Percentiles rank a stretch among this genome's conserved stretches.
Evolutionary conservation across 2,113 vertebrate genomes (phyloP).

Genomic region (Poeciliopsis occidentalis): DNA sequence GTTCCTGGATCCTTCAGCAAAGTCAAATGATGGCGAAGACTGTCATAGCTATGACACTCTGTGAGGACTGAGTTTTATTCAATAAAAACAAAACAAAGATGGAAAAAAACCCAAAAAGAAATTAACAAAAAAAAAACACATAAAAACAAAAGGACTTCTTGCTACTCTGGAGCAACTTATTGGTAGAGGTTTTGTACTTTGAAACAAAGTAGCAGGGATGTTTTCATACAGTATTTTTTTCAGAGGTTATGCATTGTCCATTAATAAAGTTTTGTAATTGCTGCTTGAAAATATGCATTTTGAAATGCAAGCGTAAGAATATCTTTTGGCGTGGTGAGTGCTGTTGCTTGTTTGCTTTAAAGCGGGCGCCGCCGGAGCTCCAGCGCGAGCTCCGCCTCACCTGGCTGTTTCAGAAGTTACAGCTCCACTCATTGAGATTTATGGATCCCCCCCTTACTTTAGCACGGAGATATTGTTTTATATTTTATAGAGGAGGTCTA

Average conservation of each 20-base stretch:
- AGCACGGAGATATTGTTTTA: slow-evolving; percentile 69
- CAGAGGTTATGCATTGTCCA: slow-evolving; percentile 99
- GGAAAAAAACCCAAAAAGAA: slow-evolving; percentile 82
- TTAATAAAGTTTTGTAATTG: slow-evolving; percentile 98
- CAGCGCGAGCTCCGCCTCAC: slow-evolving; percentile 54
- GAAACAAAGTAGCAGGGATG: slow-evolving; percentile 99
- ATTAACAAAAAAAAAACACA: slow-evolving; percentile 72
- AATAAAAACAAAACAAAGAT: slow-evolving; percentile 86
- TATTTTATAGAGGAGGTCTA: slow-evolving; percentile 74
- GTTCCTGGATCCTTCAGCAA: slow-evolving; percentile 99
- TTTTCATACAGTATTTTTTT: slow-evolving; percentile 98
- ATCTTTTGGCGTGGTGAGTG: slow-evolving; percentile 79
- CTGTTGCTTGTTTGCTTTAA: slow-evolving; percentile 70
- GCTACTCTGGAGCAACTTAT: slow-evolving; percentile 98
- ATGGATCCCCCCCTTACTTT: slow-evolving; percentile 57
- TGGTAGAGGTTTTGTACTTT: slow-evolving; percentile 99
- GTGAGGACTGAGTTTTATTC: slow-evolving; percentile 99
- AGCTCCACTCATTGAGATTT: slow-evolving; percentile 66
- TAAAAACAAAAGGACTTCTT: slow-evolving; percentile 94
- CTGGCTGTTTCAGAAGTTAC: slow-evolving; percentile 58
- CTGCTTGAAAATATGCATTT: slow-evolving; percentile 99
- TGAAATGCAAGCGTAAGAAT: slow-evolving; percentile 93
- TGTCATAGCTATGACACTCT: slow-evolving; percentile 97
- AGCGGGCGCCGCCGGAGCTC: slow-evolving; percentile 52
- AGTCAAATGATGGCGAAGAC: slow-evolving; percentile 86